A percentile compares a stretch with the other conserved stretches of the same genome.
Evolutionary conservation across 2,888 invertebrate genomes (phyloP).

Genomic region (Orthosia incerta): DNA sequence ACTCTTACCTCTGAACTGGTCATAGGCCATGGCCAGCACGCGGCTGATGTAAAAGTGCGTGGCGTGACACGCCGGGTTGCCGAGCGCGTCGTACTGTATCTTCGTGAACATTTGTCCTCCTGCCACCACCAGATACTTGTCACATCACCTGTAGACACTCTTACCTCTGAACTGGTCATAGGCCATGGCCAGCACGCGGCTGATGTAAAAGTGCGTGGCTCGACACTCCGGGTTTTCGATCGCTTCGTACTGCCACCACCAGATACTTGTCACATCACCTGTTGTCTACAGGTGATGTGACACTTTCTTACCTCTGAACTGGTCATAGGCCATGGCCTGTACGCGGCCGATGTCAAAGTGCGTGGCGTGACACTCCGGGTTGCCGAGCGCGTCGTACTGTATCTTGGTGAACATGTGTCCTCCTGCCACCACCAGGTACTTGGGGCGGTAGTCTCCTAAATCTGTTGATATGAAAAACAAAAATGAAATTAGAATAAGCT

Average conservation of each 20-base stretch:
- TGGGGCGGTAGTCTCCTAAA: constrained; percentile 73
- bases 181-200: constrained; percentile 69
- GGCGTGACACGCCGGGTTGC: constrained; percentile 91
- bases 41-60: constrained; percentile 86
- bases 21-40: constrained; percentile 93
- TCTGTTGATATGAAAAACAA: constrained; percentile 62
- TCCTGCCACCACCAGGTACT: constrained; percentile 91
- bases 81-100: constrained; percentile 92
- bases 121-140: constrained; percentile 90
- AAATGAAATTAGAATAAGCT: neutral
- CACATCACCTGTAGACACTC: too few relatives aligned
- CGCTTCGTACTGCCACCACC: constrained; percentile 77
- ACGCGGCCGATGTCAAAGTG: constrained; percentile 89
- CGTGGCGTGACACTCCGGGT: constrained; percentile 90
- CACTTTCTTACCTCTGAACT: constrained; percentile 81
- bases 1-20: constrained; percentile 83
- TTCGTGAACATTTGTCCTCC: constrained; percentile 90
- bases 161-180: constrained; percentile 72
- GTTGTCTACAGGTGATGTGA: constrained; percentile 88
- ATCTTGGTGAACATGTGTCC: constrained; percentile 91
- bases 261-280: too few relatives aligned
- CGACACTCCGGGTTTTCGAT: too few relatives aligned
- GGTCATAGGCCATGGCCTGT: constrained; percentile 93
- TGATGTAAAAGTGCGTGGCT: too few relatives aligned
- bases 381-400: constrained; percentile 93